Conservation (phyloP, 1,140 invertebrate species). For the Psilanteris sp. region DNA sequence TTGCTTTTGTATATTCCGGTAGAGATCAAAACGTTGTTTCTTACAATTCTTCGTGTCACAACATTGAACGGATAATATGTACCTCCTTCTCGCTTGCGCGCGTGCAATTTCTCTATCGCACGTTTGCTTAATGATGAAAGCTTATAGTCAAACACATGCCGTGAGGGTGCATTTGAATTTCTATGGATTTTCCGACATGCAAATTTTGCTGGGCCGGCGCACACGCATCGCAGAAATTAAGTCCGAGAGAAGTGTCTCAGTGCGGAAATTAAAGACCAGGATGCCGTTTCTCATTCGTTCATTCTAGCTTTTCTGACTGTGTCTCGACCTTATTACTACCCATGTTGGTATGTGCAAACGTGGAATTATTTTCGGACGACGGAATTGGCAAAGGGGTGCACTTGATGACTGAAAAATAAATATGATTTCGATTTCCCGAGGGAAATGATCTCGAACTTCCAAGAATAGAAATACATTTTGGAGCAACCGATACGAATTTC, state of each 20-base stretch:
- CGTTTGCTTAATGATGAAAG: slow-evolving; percentile 45
- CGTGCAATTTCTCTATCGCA: neutral
- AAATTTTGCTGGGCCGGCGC: slow-evolving; percentile 36
- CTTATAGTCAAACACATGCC: slow-evolving; percentile 48
- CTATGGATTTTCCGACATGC: slow-evolving; percentile 44
- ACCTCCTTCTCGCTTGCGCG: neutral
- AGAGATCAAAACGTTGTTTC: slow-evolving; percentile 2
- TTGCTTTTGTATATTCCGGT: neutral
- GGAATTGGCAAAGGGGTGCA: too few species aligned
- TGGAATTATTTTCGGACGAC: slow-evolving; percentile 17
- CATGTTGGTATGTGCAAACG: too few species aligned
- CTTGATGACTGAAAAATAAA: too few species aligned
- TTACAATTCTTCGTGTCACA: slow-evolving; percentile 3
- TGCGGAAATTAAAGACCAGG: slow-evolving; percentile 54
- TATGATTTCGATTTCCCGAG: slow-evolving; percentile 47
- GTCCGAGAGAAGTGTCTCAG: slow-evolving; percentile 47
- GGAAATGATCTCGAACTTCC: slow-evolving; percentile 16
- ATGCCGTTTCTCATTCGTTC: slow-evolving; percentile 2
- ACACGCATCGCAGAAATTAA: slow-evolving; percentile 38
- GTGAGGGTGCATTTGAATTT: slow-evolving; percentile 56
- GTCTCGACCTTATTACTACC: neutral
- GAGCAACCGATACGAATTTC: neutral
- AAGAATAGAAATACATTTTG: neutral
- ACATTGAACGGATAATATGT: slow-evolving; percentile 29
- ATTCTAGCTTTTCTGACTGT: neutral